Conservation (phyloP, 2,888 invertebrate genomes). For the Epinotia ramella region DNA sequence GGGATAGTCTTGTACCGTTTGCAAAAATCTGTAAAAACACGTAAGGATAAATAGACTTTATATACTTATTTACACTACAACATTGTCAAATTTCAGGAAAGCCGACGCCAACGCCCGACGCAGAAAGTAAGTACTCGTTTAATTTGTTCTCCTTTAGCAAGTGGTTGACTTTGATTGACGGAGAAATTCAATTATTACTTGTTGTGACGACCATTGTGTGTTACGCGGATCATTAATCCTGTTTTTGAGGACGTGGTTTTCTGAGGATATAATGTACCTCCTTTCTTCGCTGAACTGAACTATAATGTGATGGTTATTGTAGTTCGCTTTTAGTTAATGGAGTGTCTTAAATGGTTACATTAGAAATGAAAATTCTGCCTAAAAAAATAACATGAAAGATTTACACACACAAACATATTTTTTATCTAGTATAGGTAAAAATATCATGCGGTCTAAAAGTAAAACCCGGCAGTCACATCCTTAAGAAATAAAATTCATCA, state of each 20-base stretch:
- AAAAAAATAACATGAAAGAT: no score
- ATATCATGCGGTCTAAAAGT: no score
- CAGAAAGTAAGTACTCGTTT: conserved; percentile 62
- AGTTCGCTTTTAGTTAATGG: neutral
- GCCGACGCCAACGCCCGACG: conserved; percentile 48
- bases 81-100: conserved; percentile 35
- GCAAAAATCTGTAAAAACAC: no score
- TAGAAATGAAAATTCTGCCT: no score
- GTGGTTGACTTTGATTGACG: conserved; percentile 61
- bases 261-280: conserved; percentile 1
- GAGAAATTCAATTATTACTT: conserved; percentile 68
- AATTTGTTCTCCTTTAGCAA: conserved; percentile 55
- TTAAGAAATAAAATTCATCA: no score
- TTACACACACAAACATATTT: no score
- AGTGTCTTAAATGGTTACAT: conserved; percentile 2
- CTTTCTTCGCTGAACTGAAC: neutral
- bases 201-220: conserved; percentile 47
- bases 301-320: neutral
- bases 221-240: conserved; percentile 7
- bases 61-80: neutral
- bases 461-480: no score
- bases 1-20: no score
- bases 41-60: no score
- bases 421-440: no score
- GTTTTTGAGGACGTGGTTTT: conserved; percentile 22